Base-by-base conservation (phyloP, 2,113 vertebrate genomes). In the Hiodon alosoides region DNA sequence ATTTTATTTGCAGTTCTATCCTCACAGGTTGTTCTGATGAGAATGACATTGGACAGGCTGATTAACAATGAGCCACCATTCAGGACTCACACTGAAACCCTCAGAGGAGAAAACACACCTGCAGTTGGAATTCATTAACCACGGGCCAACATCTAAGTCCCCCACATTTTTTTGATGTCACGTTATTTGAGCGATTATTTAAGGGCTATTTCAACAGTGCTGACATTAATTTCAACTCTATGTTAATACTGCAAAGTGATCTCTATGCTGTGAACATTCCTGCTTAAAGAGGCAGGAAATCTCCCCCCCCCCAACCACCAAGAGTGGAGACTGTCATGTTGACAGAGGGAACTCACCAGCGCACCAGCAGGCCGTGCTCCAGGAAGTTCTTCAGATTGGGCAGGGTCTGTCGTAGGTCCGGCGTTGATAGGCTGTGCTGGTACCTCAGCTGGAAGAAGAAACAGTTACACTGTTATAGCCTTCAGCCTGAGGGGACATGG, bases 331-430 rank as follows among this genome's bases (percentile, higher is more conserved):
- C 31, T 31, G 9, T 57, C 16, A 9, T 4, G 11, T 10, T 4
- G 9, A 47, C 1, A 47, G 47, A 48, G 7, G 48, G 31, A 31
- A 91, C 96, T 94, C 83, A 98, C 97, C 96, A 98, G 89, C 94
- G 90, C 81, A 98, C 94, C 91, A 98, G 91, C 13, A 98, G 90
- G 52, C 96, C 97, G 4, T 97, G 94, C 74, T 98, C 96, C 90
- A 98, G 88, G 83, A 98, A 99, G 90, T 92, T 94, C 89, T 98
- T 99, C 88, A 99, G 89, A 87, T 99, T 99, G 57, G 96, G 96
- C 77, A 98, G 91, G n/a, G 96, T 99, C 85, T 97, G 96, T 76
- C 95, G 92, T 83, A 99, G 90, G 82, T 98, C 96, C 53, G 97
- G 95, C 75, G 97, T 99, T 83, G 95, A 95, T 79, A 99, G 84